Base-by-base conservation (phyloP, 2,888 invertebrate species). In the Endomychus coccineus region DNA sequence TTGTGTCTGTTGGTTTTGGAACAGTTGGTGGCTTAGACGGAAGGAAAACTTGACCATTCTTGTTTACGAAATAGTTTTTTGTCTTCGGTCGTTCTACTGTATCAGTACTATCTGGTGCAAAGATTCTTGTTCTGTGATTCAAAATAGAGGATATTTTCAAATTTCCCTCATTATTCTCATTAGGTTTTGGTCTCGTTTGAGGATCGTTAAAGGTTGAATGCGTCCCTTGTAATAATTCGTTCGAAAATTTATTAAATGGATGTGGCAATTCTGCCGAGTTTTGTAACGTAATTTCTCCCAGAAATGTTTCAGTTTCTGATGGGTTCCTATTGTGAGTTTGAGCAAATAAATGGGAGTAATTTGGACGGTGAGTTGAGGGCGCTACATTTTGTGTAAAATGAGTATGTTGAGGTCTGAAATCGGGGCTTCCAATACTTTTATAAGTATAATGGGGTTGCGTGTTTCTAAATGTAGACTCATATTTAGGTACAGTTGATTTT, bases 201-300 rank as follows among this genome's bases (percentile, higher is more conserved):
- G 4, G 19, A 10, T 16, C 2, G 19, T 34, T 16, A 11, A 13
- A 14, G 34, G 32, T 14, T 6, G 10, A 11, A n/a, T 33, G n/a
- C 12, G 25, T 11, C 4, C 6, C 6, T n/a, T n/a, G n/a, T n/a
- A n/a, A n/a, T n/a, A n/a, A n/a, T n/a, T n/a, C n/a, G n/a, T n/a
- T n/a, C n/a, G n/a, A n/a, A n/a, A n/a, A n/a, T 9, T 31, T 7
- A 23, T 5, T 9, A n/a, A n/a, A n/a, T n/a, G n/a, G n/a, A n/a
- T n/a, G n/a, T n/a, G n/a, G n/a, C n/a, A n/a, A n/a, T n/a, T n/a
- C n/a, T n/a, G n/a, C n/a, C 10, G 75, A 75, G 58, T 74, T 75
- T 51, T 76, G 74, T 39, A 77, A 64, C 11, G 76, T 76, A 27
- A 76, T 74, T 65, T 77, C 74, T 5, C 76, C 76, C 39, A 77